Conservation (phyloP, 1,140 invertebrate genomes). For the Helicoverpa armigera region DNA sequence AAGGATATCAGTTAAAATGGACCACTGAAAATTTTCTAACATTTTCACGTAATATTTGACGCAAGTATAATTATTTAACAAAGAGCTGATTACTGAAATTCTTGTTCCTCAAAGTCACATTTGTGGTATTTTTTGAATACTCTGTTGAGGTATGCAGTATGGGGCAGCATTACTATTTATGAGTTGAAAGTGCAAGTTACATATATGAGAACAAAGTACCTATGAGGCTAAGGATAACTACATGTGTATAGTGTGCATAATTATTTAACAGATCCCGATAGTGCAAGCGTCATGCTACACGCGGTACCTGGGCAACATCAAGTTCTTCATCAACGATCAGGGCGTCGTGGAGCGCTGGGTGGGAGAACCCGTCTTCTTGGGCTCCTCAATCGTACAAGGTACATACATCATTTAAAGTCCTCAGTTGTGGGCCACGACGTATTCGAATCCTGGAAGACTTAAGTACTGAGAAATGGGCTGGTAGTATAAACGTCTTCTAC, state of each 20-base stretch:
- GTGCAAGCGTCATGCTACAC: slow-evolving; percentile 90
- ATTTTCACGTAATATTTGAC: slow-evolving; percentile 88
- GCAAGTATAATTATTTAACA: no score
- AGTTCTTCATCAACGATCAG: slow-evolving; percentile 90
- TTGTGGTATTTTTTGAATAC: no score
- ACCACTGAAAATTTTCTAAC: no score
- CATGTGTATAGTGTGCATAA: slow-evolving; percentile 91
- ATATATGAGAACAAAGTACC: slow-evolving; percentile 87
- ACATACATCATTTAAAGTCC: slow-evolving; percentile 3
- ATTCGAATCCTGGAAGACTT: no score
- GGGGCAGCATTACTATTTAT: no score
- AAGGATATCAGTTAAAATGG: no score
- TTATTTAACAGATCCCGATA: slow-evolving; percentile 87
- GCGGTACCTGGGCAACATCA: slow-evolving; percentile 92
- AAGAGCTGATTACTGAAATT: slow-evolving; percentile 87
- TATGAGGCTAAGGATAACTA: slow-evolving; percentile 89
- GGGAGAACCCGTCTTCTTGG: slow-evolving; percentile 92
- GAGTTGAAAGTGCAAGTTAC: slow-evolving; percentile 83
- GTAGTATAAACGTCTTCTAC: neutral
- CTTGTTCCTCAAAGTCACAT: slow-evolving; percentile 92
- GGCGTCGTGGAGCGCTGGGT: slow-evolving; percentile 90
- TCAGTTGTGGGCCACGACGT: no score
- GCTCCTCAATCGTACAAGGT: slow-evolving; percentile 89
- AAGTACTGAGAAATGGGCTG: no score
- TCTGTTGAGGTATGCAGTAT: neutral